Conservation (phyloP, 2,888 invertebrate species). For the Luperina testacea region DNA sequence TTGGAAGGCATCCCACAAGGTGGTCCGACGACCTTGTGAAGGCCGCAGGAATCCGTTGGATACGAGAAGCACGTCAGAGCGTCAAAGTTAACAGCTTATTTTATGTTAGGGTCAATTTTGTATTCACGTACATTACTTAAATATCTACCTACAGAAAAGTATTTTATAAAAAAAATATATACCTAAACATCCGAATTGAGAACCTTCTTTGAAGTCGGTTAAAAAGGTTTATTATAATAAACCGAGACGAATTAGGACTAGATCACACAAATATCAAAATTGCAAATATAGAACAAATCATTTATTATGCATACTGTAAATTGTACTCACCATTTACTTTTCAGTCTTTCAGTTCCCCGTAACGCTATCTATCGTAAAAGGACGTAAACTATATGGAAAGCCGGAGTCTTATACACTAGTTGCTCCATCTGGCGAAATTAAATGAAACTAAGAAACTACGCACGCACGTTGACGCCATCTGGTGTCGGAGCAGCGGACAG, state of each 20-base stretch:
- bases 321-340: conserved; percentile 62
- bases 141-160: background rate
- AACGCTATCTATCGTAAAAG: conserved; percentile 77
- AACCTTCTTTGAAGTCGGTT: too few relatives aligned
- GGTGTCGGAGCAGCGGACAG: conserved; percentile 54
- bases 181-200: too few relatives aligned
- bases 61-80: background rate
- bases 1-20: too few relatives aligned
- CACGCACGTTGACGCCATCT: conserved; percentile 79
- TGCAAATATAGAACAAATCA: background rate
- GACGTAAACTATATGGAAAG: conserved; percentile 66
- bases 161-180: background rate
- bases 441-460: conserved; percentile 69
- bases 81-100: background rate
- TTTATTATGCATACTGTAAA: conserved; percentile 10
- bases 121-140: background rate
- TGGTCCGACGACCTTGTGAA: too few relatives aligned
- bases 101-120: background rate
- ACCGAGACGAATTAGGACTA: background rate
- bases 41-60: too few relatives aligned
- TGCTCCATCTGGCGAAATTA: conserved; percentile 80
- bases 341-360: conserved; percentile 73
- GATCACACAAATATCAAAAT: background rate
- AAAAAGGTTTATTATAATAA: background rate
- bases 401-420: conserved; percentile 50